Evolutionary conservation across 2,113 vertebrate species (phyloP).

Genomic region (Pipra filicauda): DNA sequence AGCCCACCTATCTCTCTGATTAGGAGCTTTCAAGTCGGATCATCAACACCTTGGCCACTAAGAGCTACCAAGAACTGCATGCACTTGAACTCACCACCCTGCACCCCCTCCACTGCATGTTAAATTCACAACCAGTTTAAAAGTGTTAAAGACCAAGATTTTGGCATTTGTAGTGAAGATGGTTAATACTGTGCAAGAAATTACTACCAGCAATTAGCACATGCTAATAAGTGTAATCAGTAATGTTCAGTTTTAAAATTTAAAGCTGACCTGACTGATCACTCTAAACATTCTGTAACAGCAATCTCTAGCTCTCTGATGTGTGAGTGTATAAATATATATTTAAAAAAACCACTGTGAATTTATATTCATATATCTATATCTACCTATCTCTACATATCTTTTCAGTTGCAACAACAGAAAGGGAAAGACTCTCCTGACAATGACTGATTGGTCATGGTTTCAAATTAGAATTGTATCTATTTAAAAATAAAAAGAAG

Average conservation of each 20-base stretch:
- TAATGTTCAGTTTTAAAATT: background rate
- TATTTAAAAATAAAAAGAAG: background rate
- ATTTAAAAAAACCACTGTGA: background rate
- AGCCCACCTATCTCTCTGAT: background rate
- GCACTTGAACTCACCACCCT: background rate
- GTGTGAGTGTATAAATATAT: background rate
- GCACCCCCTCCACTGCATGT: rapidly evolving
- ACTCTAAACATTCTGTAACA: background rate
- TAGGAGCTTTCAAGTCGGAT: background rate
- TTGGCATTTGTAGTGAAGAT: background rate
- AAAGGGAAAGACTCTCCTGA: background rate
- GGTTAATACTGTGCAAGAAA: background rate
- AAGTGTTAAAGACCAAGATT: background rate
- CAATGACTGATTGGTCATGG: background rate
- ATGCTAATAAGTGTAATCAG: background rate
- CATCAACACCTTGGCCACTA: background rate
- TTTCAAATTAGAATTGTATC: background rate
- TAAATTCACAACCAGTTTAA: background rate
- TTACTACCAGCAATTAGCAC: background rate
- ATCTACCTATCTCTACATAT: background rate
- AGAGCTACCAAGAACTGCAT: background rate
- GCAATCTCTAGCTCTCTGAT: background rate
- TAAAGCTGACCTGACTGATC: background rate
- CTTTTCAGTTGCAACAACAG: background rate
- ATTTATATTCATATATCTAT: background rate